Evolutionary conservation across 1,140 invertebrate genomes (phyloP).

Genomic region (Lutraria rhynchaena): DNA sequence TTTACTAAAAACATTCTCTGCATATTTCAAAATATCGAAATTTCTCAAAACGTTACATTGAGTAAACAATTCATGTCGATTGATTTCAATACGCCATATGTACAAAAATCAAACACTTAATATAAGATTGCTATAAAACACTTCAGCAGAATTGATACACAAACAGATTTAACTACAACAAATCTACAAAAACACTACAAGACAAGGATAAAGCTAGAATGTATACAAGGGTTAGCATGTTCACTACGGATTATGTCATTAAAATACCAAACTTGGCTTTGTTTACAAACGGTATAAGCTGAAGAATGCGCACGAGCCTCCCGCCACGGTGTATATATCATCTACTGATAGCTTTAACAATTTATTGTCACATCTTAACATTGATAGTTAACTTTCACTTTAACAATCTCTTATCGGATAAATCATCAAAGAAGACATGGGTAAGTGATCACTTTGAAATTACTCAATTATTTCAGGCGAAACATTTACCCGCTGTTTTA

Average conservation of each 20-base stretch:
- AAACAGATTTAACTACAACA: conserved; percentile 27
- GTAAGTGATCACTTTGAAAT: conserved; percentile 41
- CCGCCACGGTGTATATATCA: conserved; percentile 30
- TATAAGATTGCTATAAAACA: not conserved
- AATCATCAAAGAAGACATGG: conserved; percentile 23
- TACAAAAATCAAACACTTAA: too few species aligned
- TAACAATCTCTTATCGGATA: conserved; percentile 29
- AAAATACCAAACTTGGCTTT: conserved; percentile 36
- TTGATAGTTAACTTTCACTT: conserved; percentile 16
- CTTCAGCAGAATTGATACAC: conserved; percentile 31
- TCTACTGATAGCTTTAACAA: not conserved
- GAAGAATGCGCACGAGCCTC: conserved; percentile 27
- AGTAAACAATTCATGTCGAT: too few species aligned
- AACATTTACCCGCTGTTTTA: not conserved
- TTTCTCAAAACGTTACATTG: too few species aligned
- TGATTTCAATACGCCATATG: too few species aligned
- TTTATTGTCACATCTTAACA: conserved; percentile 20
- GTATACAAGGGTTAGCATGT: conserved; percentile 13
- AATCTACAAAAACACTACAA: conserved; percentile 20
- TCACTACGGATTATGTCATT: conserved; percentile 34
- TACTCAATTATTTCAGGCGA: conserved; percentile 24
- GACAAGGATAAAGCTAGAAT: not conserved
- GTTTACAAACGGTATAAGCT: conserved; percentile 31
- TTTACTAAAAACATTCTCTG: too few species aligned
- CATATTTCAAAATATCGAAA: too few species aligned